Conservation (phyloP, 2,888 invertebrate genomes). For the Eilema sororculum region DNA sequence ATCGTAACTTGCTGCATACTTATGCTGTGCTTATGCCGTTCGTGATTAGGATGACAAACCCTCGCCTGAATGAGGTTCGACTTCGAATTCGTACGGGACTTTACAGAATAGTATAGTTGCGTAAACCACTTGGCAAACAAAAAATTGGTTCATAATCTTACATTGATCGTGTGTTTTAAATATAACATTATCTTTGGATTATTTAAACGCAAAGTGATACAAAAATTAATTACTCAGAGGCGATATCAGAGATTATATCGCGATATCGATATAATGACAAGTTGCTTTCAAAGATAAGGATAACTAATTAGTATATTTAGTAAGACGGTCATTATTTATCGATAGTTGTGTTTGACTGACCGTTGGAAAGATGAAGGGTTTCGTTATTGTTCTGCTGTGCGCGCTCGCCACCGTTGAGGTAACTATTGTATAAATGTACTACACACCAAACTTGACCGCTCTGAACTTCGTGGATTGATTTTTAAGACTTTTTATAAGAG, state of each 20-base stretch:
- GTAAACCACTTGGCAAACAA: conserved; percentile 15
- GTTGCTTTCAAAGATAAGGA: conserved; percentile 44
- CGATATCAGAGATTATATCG: conserved; percentile 59
- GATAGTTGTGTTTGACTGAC: conserved; percentile 47
- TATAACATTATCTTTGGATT: conserved; percentile 55
- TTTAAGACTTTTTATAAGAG: not conserved
- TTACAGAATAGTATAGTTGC: not conserved
- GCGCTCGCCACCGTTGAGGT: conserved; percentile 75
- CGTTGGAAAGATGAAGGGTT: conserved; percentile 72
- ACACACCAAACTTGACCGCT: not conserved
- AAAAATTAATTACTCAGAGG: conserved; percentile 53
- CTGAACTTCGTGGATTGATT: not conserved
- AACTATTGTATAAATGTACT: conserved; percentile 12
- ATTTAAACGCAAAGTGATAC: conserved; percentile 31
- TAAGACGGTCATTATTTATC: conserved; percentile 43
- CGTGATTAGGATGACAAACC: too few species aligned
- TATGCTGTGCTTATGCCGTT: too few species aligned
- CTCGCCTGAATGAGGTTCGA: not conserved
- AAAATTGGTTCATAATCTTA: conserved; percentile 20
- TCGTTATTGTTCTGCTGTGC: conserved; percentile 70
- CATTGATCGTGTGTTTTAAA: conserved; percentile 32
- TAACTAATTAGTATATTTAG: conserved; percentile 49
- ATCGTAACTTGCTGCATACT: too few species aligned
- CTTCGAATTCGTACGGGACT: not conserved
- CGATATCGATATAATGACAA: conserved; percentile 55